phyloP scores from a whole-genome alignment of 2,113 vertebrate species.

The Grus americana region DNA sequence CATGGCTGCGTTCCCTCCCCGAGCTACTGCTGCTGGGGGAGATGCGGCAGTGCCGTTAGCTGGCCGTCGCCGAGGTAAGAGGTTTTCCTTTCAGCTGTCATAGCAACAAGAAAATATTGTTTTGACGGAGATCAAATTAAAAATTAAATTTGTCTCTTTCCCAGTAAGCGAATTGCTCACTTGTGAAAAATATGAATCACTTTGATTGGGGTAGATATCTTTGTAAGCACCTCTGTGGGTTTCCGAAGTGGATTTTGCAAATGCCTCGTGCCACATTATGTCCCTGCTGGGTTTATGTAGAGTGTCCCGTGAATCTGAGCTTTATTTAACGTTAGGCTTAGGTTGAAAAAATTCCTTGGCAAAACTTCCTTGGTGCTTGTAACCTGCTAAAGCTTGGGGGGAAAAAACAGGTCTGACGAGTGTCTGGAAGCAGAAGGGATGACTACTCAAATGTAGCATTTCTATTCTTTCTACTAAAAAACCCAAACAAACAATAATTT shows the following conservation, averaged over 20 bases:
- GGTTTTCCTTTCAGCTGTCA: constrained; percentile 49
- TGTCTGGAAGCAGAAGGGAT: background rate
- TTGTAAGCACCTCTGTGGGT: constrained; percentile 6
- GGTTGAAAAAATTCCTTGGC: background rate
- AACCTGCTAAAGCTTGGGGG: background rate
- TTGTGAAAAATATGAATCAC: constrained; percentile 38
- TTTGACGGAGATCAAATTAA: constrained; percentile 52
- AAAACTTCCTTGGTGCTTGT: background rate
- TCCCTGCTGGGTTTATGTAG: background rate
- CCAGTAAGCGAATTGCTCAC: constrained; percentile 46
- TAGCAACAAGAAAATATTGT: constrained; percentile 63
- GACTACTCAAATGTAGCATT: background rate
- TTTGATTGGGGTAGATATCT: background rate
- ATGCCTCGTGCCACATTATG: rapidly evolving
- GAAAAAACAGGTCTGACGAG: background rate
- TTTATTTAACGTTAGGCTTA: background rate
- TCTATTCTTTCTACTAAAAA: background rate
- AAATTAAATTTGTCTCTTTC: constrained; percentile 52
- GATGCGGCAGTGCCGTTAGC: background rate
- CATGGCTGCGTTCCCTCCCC: background rate
- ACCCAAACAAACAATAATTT: background rate
- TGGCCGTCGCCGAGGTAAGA: background rate
- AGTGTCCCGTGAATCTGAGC: background rate
- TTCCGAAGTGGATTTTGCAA: background rate
- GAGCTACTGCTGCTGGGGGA: background rate